phyloP scores from a whole-genome alignment of 2,797 vertebrate species.

The Mareca penelope region DNA sequence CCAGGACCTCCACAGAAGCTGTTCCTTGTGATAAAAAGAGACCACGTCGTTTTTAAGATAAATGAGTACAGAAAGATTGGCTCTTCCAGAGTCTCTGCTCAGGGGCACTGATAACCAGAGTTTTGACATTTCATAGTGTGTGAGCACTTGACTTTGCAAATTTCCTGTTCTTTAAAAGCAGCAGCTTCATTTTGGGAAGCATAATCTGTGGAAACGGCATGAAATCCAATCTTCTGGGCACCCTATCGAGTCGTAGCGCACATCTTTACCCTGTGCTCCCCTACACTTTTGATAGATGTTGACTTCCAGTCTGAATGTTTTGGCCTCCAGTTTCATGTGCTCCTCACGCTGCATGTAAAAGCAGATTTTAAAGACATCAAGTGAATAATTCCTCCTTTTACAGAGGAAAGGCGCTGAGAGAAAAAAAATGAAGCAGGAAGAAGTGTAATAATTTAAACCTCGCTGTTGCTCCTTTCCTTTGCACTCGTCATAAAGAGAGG shows the following conservation, averaged over 20 bases:
- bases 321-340: background rate
- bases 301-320: background rate
- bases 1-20: background rate
- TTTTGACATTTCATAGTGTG: background rate
- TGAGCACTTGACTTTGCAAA: background rate
- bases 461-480: background rate
- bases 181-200: background rate
- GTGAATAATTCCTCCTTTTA: background rate
- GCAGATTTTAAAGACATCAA: background rate
- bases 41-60: background rate
- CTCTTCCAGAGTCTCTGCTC: background rate
- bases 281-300: background rate
- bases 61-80: background rate
- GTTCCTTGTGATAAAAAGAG: background rate
- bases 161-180: background rate
- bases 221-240: background rate
- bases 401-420: background rate
- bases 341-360: background rate
- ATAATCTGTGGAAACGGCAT: background rate
- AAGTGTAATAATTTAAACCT: background rate
- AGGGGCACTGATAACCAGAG: background rate
- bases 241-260: background rate
- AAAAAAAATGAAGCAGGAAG: background rate
- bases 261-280: background rate
- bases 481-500: background rate